Evolutionary conservation across 2,797 vertebrate genomes (phyloP), one percentile per base, ranked within the genome.

Genomic region (Sebastes vulpes): DNA sequence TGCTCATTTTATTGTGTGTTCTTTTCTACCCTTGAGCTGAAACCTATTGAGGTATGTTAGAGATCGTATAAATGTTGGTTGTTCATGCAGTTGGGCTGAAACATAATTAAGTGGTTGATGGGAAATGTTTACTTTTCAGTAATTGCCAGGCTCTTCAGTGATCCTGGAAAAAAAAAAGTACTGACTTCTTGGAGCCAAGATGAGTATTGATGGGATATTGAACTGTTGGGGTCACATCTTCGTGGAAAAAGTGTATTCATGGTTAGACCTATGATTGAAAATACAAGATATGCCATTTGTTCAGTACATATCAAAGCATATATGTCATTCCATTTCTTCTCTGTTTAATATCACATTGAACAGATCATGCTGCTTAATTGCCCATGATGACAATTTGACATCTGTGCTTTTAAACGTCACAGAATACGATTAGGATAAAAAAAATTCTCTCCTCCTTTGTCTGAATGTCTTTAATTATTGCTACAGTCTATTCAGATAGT

Each of bases 341-440:
- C 11, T 50, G 28, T 56, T 50, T 64, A 38, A 79, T 42, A 56
- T n/a, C 32, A 9, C 46, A 21, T 10, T 56, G 18, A 61, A 59
- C 18, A 65, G n/a, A 67, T 29, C 9, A 68, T 50, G 56, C 53
- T 28, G 10, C 23, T 56, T 70, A 63, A 57, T 64, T 18, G 42
- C 42, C 16, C 42, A 18, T 8, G 2, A n/a, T 74, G 25, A 75
- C 8, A 53, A 8, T 64, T 56, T 75, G 57, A 76, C 32, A 64
- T 28, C 10, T 75, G 20, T 77, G 35, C 35, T 28, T 9, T 65
- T 52, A 50, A 81, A 83, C 67, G 68, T 87, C 77, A 59, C 29
- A 3, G 50, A 74, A 65, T 57, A 72, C 29, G 61, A 77, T 21
- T 23, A 9, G 5, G 8, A 67, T 54, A 6, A 32, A 14, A 67